Base-by-base conservation (phyloP, 2,888 invertebrate genomes). In the Busseola fusca region DNA sequence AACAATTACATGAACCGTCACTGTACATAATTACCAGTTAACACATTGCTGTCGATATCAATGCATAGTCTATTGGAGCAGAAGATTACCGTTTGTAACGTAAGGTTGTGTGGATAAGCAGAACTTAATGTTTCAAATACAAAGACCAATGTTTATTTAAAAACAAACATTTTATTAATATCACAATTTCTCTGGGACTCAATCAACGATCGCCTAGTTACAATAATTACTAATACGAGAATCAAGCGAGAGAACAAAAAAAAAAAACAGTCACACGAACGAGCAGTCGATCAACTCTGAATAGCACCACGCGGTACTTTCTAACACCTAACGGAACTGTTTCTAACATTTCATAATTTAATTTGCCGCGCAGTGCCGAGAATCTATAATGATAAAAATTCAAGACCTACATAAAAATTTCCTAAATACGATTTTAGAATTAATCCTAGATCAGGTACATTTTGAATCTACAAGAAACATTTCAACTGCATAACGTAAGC, bases 171-270 rank as follows among this genome's bases (percentile, higher is more conserved):
- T 93, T 93, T 94, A 93, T 93, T 95, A 93, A 94, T 95, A 95
- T 95, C 95, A 95, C 95, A 95, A 92, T 93, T 94, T 93, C 91
- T 92, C 93, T 92, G 91, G 93, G 91, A 93, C 92, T 91, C 90
- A 86, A 85, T 86, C 87, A 86, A 86, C 86, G 86, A 87, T 84
- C 87, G 84, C 81, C 88, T 90, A 86, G 87, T 88, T 84, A 89
- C 76, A 87, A 86, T 88, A 82, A 86, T 86, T 84, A 87, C 52
- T 84, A 83, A 84, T 87, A 88, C 89, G 85, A 87, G 85, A 88
- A 87, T 88, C 87, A 90, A 91, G 90, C 88, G 86, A 87, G 84
- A 84, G 83, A 88, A 87, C 85, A 85, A 84, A 85, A 76, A 83
- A 84, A 86, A 83, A 87, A 83, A 84, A 88, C 83, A 87, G 71